Evolutionary conservation across 1,140 invertebrate species (phyloP).

Genomic region (Pseudomyrmex sp.): DNA sequence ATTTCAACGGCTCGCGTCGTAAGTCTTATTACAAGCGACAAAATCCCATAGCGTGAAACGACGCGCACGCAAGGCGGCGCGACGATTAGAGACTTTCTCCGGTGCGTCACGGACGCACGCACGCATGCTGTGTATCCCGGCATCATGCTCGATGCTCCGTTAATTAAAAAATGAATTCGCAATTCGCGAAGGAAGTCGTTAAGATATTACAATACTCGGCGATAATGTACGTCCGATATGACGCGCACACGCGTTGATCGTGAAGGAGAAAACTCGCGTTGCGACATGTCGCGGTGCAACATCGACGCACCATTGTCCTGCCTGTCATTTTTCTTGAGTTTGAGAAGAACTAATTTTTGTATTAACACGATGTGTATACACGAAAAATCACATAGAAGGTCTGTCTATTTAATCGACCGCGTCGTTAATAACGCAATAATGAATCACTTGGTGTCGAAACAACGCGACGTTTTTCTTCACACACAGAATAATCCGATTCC

Average conservation of each 20-base stretch:
- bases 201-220: slow-evolving; percentile 50
- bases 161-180: slow-evolving; percentile 74
- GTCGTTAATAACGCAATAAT: slow-evolving; percentile 28
- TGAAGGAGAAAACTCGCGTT: slow-evolving; percentile 19
- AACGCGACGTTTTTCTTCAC: slow-evolving; percentile 20
- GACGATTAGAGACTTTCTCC: slow-evolving; percentile 63
- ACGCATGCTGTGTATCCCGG: slow-evolving; percentile 68
- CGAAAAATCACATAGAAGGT: slow-evolving; percentile 22
- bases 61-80: slow-evolving; percentile 6
- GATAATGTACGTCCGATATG: slow-evolving; percentile 10
- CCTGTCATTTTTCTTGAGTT: not conserved
- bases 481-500: not conserved
- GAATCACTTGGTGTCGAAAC: slow-evolving; percentile 30
- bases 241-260: not conserved
- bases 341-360: not conserved
- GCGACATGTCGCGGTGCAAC: not conserved
- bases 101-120: slow-evolving; percentile 54
- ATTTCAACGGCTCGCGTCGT: not conserved
- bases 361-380: not conserved
- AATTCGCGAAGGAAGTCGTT: slow-evolving; percentile 70
- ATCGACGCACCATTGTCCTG: slow-evolving; percentile 11
- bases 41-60: slow-evolving; percentile 11
- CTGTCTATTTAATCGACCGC: slow-evolving; percentile 37
- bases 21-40: slow-evolving; percentile 45
- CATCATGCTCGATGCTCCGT: slow-evolving; percentile 72